Base-by-base conservation (phyloP, 2,888 invertebrate genomes). In the Eristalis intricaria region DNA sequence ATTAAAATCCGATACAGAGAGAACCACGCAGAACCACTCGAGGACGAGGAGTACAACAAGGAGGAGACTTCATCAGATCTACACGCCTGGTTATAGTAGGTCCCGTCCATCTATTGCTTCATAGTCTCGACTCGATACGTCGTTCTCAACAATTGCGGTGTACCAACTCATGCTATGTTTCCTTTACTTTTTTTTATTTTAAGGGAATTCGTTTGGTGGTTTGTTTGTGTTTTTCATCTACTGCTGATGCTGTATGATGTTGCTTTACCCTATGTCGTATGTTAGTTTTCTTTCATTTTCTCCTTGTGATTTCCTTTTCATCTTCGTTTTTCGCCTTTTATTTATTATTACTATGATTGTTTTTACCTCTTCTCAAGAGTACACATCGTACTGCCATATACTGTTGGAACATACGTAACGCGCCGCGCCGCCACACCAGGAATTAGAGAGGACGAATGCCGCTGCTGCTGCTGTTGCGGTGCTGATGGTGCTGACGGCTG, bases 291-390 rank as follows among this genome's bases (percentile, higher is more conserved):
- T 87, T 87, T 76, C 73, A 76, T 79, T 80, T 84, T 87, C 87
- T 87, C 84, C 79, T 87, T 71, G 66, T 79, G 83, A 87, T 87
- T 87, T 87, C 83, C 87, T 87, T 79, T 84, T 87, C 87, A 68
- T 84, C 84, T 75, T 84, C 76, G 69, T 84, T 79, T 84, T 87
- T 84, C 84, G 87, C 84, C 87, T 79, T 87, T 87, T 87, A 87
- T 87, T 87, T 84, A 87, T 84, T 87, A 87, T 84, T 87, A 87
- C 87, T 87, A 84, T 84, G 87, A 87, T 87, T 87, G 87, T 87
- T 87, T 50, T 87, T 84, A 87, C 87, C 87, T 87, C 87, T 84
- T 87, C 78, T 40, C 63, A 79, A 87, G 87, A 87, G 86, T 83
- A 79, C 60, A 63, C 63, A 61, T 70, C 50, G 50, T 50, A 43